Conservation (phyloP, 2,113 vertebrate genomes). For the Zapornia atra region DNA sequence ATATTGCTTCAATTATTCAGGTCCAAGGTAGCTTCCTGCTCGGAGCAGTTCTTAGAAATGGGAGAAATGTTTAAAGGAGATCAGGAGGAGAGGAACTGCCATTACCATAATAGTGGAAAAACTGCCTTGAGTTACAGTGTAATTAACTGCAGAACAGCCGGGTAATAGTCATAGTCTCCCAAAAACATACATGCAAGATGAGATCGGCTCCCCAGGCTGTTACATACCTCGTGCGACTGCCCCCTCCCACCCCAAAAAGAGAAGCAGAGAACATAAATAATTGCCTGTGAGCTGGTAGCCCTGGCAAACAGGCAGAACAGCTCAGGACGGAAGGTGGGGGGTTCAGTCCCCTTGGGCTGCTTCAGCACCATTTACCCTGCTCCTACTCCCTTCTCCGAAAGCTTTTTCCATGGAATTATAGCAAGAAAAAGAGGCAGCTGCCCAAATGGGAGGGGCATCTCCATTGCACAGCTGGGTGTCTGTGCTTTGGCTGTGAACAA, state of each 20-base stretch:
- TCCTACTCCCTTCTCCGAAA: background rate
- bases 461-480: background rate
- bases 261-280: background rate
- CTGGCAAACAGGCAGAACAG: background rate
- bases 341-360: background rate
- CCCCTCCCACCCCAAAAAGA: background rate
- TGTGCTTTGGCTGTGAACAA: background rate
- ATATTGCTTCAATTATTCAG: constrained; percentile 61
- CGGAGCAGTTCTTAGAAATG: constrained; percentile 25
- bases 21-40: background rate
- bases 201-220: background rate
- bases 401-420: background rate
- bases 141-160: constrained; percentile 14
- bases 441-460: background rate
- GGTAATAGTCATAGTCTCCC: background rate
- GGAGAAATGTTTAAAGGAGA: constrained; percentile 9
- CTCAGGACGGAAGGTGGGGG: background rate
- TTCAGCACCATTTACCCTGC: background rate
- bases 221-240: background rate
- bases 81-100: background rate
- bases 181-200: background rate
- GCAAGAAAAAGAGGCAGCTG: background rate
- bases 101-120: background rate
- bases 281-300: background rate
- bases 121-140: constrained; percentile 6